These are phyloP conservation scores for Pterostichus niger DNA, from an alignment of 2,888 invertebrate genomes.

Conservation along the genomic window DNA sequence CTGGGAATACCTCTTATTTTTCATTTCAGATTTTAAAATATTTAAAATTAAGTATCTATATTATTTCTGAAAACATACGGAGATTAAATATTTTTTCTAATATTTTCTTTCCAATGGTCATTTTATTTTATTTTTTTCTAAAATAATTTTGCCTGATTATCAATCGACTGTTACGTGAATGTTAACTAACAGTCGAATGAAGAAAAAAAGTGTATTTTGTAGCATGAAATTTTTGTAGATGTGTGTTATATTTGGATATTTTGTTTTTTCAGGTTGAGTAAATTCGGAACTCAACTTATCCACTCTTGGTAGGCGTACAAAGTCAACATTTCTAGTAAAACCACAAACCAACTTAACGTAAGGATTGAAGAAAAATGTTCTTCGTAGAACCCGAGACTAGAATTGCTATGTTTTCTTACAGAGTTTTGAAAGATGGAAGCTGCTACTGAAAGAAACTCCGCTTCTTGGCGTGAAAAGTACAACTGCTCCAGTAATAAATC, in stretches of 20 bases:
- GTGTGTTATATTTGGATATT: conserved; percentile 68
- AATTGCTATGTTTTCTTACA: conserved; percentile 69
- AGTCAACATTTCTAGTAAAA: conserved; percentile 78
- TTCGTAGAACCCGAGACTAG: conserved; percentile 40
- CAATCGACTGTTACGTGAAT: too few species aligned
- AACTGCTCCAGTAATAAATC: conserved; percentile 13
- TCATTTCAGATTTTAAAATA: neutral
- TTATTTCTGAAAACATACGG: neutral
- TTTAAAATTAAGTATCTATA: too few species aligned
- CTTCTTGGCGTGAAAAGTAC: conserved; percentile 77
- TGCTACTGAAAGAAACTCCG: conserved; percentile 74
- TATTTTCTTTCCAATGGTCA: too few species aligned
- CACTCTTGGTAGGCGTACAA: conserved; percentile 75
- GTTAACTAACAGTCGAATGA: too few species aligned
- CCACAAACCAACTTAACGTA: conserved; percentile 73
- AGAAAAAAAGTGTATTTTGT: too few species aligned
- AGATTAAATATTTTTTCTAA: neutral
- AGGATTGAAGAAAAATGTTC: conserved; percentile 61
- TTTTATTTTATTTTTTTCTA: too few species aligned
- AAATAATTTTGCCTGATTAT: too few species aligned
- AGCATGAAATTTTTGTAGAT: neutral
- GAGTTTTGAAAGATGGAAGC: conserved; percentile 74
- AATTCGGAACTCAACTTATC: conserved; percentile 77
- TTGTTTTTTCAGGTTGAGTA: conserved; percentile 77
- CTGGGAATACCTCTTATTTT: conserved; percentile 3